A percentile compares a stretch with the other conserved stretches of the same genome.
Evolutionary conservation across 1,140 invertebrate genomes (phyloP).

Genomic region (Drosophila sp.): DNA sequence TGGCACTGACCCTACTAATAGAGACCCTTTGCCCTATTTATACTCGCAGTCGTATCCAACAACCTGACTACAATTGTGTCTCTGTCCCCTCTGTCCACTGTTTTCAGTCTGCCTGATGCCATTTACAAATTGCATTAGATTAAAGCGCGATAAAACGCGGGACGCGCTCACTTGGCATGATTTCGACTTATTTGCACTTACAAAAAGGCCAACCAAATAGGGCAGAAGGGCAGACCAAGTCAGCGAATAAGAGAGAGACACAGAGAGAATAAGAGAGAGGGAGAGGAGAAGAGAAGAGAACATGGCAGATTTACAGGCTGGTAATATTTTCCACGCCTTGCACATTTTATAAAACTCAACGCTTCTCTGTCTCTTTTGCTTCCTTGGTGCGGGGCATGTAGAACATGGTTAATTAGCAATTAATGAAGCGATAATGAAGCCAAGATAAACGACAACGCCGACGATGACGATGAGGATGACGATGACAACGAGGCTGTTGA

Average conservation of each 20-base stretch:
- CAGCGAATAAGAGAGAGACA: background rate
- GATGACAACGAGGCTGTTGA: constrained; percentile 41
- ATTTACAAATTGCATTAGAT: constrained; percentile 83
- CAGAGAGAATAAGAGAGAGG: no score
- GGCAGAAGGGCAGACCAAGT: background rate
- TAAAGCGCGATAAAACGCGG: constrained; percentile 74
- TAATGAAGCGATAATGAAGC: constrained; percentile 83
- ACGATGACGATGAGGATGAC: constrained; percentile 17
- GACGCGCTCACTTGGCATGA: constrained; percentile 79
- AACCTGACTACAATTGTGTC: constrained; percentile 21
- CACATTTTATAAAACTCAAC: constrained; percentile 71
- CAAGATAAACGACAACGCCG: constrained; percentile 72
- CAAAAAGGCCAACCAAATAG: constrained; percentile 71
- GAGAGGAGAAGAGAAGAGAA: background rate
- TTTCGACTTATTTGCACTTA: constrained; percentile 83
- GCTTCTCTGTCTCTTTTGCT: background rate
- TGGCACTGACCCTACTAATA: constrained; percentile 1
- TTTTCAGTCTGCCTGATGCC: constrained; percentile 48
- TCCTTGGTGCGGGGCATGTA: constrained; percentile 54
- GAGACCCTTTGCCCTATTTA: constrained; percentile 44
- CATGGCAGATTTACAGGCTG: constrained; percentile 18
- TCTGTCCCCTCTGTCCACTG: constrained; percentile 25
- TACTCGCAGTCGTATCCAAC: constrained; percentile 14
- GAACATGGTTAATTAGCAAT: constrained; percentile 83
- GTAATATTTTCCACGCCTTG: constrained; percentile 79